phyloP scores from a whole-genome alignment of 2,797 vertebrate genomes.

The Enteromius argenteus region DNA sequence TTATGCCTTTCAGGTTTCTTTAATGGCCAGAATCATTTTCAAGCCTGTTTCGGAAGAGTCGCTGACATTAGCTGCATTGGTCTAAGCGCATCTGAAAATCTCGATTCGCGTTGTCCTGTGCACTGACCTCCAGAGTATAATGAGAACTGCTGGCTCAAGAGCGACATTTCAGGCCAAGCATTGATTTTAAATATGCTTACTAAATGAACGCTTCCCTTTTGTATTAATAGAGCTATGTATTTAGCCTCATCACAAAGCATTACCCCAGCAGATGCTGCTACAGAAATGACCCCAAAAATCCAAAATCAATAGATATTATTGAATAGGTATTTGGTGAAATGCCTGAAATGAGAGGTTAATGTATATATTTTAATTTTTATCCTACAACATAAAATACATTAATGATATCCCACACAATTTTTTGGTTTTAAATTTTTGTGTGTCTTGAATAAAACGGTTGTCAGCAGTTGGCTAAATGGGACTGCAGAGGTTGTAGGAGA shows the following conservation, averaged over 20 bases:
- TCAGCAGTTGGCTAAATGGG: not conserved
- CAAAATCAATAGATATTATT: too few relatives aligned
- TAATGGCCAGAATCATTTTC: constrained; percentile 8
- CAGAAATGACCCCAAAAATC: not conserved
- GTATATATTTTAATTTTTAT: not conserved
- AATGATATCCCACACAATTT: not conserved
- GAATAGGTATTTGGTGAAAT: not conserved
- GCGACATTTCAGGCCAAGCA: not conserved
- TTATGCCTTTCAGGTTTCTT: constrained; percentile 29
- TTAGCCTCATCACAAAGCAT: not conserved
- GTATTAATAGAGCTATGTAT: not conserved
- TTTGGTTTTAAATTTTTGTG: not conserved
- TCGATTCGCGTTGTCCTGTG: not conserved
- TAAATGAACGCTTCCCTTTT: constrained; percentile 23
- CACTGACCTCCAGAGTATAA: not conserved
- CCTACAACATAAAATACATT: not conserved
- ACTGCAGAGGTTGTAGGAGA: not conserved
- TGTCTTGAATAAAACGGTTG: not conserved
- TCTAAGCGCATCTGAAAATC: not conserved
- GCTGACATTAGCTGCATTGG: constrained; percentile 1
- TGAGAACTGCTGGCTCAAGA: constrained; percentile 12
- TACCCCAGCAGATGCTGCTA: not conserved
- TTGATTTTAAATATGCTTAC: constrained; percentile 5
- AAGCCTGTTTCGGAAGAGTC: not conserved
- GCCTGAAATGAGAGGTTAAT: not conserved